Evolutionary conservation across 2,888 invertebrate genomes (phyloP).

Genomic region (Eupithecia inturbata): DNA sequence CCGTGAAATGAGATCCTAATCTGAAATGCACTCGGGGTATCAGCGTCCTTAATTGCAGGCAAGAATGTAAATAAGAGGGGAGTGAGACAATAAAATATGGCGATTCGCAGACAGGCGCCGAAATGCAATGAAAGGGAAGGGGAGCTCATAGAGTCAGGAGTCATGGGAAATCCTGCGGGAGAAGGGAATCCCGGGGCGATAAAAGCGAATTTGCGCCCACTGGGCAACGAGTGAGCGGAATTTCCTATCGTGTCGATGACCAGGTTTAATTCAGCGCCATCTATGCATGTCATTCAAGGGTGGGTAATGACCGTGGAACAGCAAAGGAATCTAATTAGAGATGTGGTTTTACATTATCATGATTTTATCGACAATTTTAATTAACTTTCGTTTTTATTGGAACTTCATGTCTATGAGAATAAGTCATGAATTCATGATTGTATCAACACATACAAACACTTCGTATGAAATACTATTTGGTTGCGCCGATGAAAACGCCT

Average conservation of each 20-base stretch:
- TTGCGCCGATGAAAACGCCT: background rate
- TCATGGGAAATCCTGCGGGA: slow-evolving; percentile 77
- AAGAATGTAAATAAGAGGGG: slow-evolving; percentile 49
- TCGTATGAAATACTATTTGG: background rate
- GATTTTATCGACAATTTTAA: slow-evolving; percentile 6
- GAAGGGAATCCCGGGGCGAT: slow-evolving; percentile 70
- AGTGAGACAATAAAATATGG: slow-evolving; percentile 47
- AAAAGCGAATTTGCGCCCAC: slow-evolving; percentile 63
- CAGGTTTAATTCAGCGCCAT: slow-evolving; percentile 41
- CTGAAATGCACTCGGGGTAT: slow-evolving; percentile 42
- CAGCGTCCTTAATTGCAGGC: slow-evolving; percentile 43
- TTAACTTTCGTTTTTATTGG: slow-evolving; percentile 11
- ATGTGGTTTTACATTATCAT: slow-evolving; percentile 15
- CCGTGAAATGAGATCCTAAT: slow-evolving; percentile 44
- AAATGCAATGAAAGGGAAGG: slow-evolving; percentile 59
- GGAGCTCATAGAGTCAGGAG: slow-evolving; percentile 50
- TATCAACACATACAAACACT: background rate
- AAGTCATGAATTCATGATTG: background rate
- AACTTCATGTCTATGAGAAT: background rate
- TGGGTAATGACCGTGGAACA: slow-evolving; percentile 34
- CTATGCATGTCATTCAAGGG: slow-evolving; percentile 37
- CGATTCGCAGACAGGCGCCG: slow-evolving; percentile 63
- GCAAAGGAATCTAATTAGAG: slow-evolving; percentile 22
- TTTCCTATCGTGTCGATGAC: slow-evolving; percentile 60
- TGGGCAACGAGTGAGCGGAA: slow-evolving; percentile 66